Evolutionary conservation across 2,888 invertebrate species (phyloP), one percentile per base, ranked within the genome.

Genomic region (Dorcus hopei): DNA sequence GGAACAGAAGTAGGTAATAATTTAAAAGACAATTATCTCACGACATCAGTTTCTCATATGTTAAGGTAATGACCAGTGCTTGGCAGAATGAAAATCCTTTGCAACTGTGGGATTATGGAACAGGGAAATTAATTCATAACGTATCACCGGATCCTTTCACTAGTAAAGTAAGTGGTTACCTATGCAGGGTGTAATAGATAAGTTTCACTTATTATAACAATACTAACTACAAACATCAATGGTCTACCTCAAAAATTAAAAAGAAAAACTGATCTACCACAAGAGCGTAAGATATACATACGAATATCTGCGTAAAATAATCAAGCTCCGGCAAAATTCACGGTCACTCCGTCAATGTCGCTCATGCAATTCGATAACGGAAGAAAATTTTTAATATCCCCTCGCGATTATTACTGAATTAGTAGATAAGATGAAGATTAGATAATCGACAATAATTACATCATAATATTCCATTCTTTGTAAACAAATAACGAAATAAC

Each of bases 41-140:
- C 26, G 6, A 33, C 3, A 6, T 33, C 6, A 33, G 6, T 33
- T 33, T 4, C 26, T 33, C 26, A 33, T 40, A 9, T 42, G 45
- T 62, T 55, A 66, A 88, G 87, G 81, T 88, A 65, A 72, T 88
- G 54, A 85, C 86, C 6, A 87, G 86, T 69, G 80, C 86, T 33
- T 88, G 86, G 84, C 85, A 86, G 77, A 82, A 81, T 49, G 80
- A 81, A 60, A 80, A 86, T 65, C 76, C 81, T 43, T 78, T 88
- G 59, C 86, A 87, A 72, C 64, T 87, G 23, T 88, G 86, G 84
- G 87, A 88, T 73, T 88, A 88, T 67, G 82, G 81, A 7, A 82
- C 83, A n/a, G 85, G 85, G 61, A 85, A 84, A 74, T 75, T 87
- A 52, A 83, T 87, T 45, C 80, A 81, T 61, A 82, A 81, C 9